Evolutionary conservation across 2,888 invertebrate genomes (phyloP).

Genomic region (Palloptera scutellata): DNA sequence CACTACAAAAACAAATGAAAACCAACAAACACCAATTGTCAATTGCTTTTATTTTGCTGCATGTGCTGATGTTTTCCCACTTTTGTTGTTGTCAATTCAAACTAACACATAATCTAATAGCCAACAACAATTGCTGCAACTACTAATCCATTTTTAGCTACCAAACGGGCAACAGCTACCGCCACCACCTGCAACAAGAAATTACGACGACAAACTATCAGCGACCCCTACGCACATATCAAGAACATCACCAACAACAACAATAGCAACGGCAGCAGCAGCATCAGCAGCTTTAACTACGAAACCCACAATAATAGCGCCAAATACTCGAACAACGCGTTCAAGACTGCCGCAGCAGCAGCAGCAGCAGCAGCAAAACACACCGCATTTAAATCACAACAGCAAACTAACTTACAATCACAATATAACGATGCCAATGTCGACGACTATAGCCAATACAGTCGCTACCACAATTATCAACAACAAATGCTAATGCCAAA

Average conservation of each 20-base stretch:
- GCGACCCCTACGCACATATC: conserved; percentile 60
- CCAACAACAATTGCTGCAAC: conserved; percentile 52
- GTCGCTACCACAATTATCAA: conserved; percentile 48
- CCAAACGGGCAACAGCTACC: conserved; percentile 48
- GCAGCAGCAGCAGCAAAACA: conserved; percentile 40
- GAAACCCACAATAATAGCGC: conserved; percentile 47
- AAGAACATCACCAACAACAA: conserved; percentile 45
- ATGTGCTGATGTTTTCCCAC: conserved; percentile 18
- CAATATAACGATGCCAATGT: conserved; percentile 34
- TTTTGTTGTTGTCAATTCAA: conserved; percentile 14
- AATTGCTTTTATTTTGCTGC: background rate
- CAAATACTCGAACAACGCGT: conserved; percentile 46
- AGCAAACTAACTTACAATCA: conserved; percentile 41
- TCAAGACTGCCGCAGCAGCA: conserved; percentile 44
- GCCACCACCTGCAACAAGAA: conserved; percentile 48
- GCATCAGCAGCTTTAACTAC: conserved; percentile 23
- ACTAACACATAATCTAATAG: too few relatives aligned
- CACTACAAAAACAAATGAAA: too few relatives aligned
- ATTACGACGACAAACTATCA: conserved; percentile 59
- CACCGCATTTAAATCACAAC: conserved; percentile 41
- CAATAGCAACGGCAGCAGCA: conserved; percentile 31
- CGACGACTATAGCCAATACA: conserved; percentile 33
- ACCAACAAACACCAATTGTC: too few relatives aligned
- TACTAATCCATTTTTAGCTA: conserved; percentile 64
- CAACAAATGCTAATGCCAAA: conserved; percentile 53